Conservation (phyloP, 2,113 vertebrate genomes). For the Zeus faber region DNA sequence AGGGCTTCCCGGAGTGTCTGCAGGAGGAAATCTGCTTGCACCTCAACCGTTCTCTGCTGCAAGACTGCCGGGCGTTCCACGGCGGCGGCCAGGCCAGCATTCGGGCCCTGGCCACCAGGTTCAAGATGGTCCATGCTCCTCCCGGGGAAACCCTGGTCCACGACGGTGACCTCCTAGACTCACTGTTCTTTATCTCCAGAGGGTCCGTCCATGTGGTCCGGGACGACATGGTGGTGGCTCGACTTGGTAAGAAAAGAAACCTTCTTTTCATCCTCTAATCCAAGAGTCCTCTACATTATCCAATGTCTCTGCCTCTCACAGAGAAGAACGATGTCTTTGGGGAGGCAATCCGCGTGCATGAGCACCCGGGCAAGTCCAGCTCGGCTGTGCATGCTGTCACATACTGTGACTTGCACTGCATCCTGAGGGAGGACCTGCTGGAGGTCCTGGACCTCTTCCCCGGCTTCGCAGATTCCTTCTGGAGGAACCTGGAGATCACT, state of each 20-base stretch:
- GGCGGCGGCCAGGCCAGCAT: constrained; percentile 92
- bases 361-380: constrained; percentile 87
- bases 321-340: constrained; percentile 95
- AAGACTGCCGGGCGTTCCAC: constrained; percentile 89
- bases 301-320: constrained; percentile 44
- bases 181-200: constrained; percentile 91
- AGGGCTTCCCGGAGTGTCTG: constrained; percentile 93
- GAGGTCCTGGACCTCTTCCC: constrained; percentile 95
- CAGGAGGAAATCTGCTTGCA: constrained; percentile 97
- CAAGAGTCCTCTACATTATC: neutral
- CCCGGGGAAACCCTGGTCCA: constrained; percentile 93
- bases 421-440: constrained; percentile 88
- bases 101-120: constrained; percentile 85
- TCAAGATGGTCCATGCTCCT: constrained; percentile 89
- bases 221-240: constrained; percentile 87
- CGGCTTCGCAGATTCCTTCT: constrained; percentile 89
- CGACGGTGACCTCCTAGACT: constrained; percentile 88
- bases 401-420: constrained; percentile 94
- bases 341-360: constrained; percentile 85
- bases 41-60: constrained; percentile 89
- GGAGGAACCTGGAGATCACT: constrained; percentile 94
- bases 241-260: constrained; percentile 81
- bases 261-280: neutral
- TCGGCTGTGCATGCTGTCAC: constrained; percentile 87
- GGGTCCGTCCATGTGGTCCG: constrained; percentile 92